Percentiles rank a stretch among this genome's conserved stretches.
Evolutionary conservation across 2,797 vertebrate species (phyloP).

Genomic region (Acipenser transmontanus): DNA sequence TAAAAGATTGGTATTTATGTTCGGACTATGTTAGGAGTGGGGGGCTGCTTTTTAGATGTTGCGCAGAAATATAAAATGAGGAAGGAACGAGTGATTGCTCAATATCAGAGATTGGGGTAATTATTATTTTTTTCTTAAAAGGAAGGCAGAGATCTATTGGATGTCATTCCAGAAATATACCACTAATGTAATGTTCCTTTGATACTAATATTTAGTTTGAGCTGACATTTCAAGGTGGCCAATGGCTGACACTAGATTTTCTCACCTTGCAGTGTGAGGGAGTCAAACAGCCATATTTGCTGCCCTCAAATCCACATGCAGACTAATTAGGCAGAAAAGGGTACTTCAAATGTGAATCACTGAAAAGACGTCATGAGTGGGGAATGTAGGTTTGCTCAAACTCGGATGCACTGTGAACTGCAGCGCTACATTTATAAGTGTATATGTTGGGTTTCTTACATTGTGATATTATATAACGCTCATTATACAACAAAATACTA

Average conservation of each 20-base stretch:
- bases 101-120: no score
- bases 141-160: neutral
- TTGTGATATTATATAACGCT: no score
- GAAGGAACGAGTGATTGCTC: no score
- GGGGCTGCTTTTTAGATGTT: no score
- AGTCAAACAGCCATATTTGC: slow-evolving; percentile 1
- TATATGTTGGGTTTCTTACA: no score
- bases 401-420: no score
- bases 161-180: neutral
- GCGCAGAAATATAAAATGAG: no score
- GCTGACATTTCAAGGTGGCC: neutral
- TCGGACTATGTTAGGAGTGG: no score
- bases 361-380: neutral
- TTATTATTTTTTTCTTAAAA: no score
- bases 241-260: neutral
- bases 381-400: neutral
- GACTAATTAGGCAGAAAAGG: slow-evolving; percentile 8
- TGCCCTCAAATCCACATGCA: neutral
- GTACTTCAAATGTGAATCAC: neutral
- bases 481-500: no score
- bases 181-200: neutral
- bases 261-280: neutral
- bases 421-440: no score
- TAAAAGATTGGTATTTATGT: no score
- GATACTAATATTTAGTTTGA: neutral